Percentiles rank a stretch among this genome's conserved stretches.
phyloP scores from a whole-genome alignment of 2,888 invertebrate species.

The Synanthedon andrenaeformis region DNA sequence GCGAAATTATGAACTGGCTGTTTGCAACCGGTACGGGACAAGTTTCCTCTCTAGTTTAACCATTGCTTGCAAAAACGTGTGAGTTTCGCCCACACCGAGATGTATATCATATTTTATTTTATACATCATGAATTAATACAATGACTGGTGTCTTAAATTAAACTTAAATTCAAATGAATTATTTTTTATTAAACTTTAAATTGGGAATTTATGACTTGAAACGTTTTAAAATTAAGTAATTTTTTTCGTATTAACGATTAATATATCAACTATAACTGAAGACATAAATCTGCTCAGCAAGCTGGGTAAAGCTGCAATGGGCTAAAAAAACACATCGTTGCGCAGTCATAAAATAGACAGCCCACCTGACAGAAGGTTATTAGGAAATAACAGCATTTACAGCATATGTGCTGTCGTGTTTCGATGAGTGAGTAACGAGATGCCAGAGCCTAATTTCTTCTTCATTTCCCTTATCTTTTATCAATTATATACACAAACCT shows the following conservation, averaged over 20 bases:
- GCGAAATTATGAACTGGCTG: conserved; percentile 54
- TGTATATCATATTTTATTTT: conserved; percentile 13
- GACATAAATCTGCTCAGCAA: too few relatives aligned
- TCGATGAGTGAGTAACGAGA: too few relatives aligned
- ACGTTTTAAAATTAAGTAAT: not conserved
- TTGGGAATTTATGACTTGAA: not conserved
- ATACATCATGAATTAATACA: conserved; percentile 3
- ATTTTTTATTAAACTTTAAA: not conserved
- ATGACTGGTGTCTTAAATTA: not conserved
- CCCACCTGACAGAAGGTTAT: too few relatives aligned
- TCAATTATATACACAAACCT: too few relatives aligned
- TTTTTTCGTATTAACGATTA: not conserved
- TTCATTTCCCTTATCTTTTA: too few relatives aligned
- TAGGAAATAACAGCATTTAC: too few relatives aligned
- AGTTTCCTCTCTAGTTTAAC: conserved; percentile 22
- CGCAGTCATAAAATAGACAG: too few relatives aligned
- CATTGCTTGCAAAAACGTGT: conserved; percentile 43
- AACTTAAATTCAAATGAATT: not conserved
- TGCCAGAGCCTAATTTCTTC: too few relatives aligned
- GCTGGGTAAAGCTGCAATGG: too few relatives aligned
- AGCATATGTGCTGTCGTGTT: too few relatives aligned
- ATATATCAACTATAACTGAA: too few relatives aligned
- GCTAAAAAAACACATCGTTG: too few relatives aligned
- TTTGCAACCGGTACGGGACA: conserved; percentile 38
- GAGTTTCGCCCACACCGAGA: conserved; percentile 42